Evolutionary conservation across 2,797 vertebrate species (phyloP).

Genomic region (Rhabdomys pumilio): DNA sequence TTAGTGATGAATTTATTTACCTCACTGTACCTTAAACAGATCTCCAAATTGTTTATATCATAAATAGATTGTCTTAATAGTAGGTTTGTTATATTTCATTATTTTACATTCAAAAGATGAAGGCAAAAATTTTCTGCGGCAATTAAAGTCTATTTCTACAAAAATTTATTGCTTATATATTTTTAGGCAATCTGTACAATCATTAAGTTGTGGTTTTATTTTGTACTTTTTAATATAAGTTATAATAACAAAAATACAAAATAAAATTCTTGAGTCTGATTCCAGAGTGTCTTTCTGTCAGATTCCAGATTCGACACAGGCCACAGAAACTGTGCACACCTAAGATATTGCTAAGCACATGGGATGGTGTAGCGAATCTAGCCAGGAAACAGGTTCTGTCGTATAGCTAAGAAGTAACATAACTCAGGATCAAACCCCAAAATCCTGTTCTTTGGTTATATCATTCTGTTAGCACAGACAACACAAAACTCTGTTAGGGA

Average conservation of each 20-base stretch:
- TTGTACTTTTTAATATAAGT: neutral
- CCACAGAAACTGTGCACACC: neutral
- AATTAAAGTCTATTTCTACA: neutral
- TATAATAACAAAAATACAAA: neutral
- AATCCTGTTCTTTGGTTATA: neutral
- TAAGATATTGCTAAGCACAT: neutral
- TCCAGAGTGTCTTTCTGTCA: neutral
- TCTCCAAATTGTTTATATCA: constrained; percentile 44
- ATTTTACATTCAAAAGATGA: constrained; percentile 24
- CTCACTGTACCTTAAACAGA: neutral
- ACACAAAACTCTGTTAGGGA: neutral
- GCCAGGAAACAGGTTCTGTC: neutral
- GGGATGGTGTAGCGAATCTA: rapidly evolving
- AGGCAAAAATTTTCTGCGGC: neutral
- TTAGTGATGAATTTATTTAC: constrained; percentile 30
- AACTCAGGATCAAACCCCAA: neutral
- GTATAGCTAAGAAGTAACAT: neutral
- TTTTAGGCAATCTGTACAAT: neutral
- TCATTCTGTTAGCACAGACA: neutral
- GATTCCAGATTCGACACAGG: neutral
- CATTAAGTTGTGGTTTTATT: neutral
- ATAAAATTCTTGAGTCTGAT: neutral
- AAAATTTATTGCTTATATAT: constrained; percentile 26
- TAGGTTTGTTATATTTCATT: constrained; percentile 45
- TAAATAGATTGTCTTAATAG: constrained; percentile 46